phyloP scores from a whole-genome alignment of 2,113 vertebrate species.

The Apistogramma diplotaenia region DNA sequence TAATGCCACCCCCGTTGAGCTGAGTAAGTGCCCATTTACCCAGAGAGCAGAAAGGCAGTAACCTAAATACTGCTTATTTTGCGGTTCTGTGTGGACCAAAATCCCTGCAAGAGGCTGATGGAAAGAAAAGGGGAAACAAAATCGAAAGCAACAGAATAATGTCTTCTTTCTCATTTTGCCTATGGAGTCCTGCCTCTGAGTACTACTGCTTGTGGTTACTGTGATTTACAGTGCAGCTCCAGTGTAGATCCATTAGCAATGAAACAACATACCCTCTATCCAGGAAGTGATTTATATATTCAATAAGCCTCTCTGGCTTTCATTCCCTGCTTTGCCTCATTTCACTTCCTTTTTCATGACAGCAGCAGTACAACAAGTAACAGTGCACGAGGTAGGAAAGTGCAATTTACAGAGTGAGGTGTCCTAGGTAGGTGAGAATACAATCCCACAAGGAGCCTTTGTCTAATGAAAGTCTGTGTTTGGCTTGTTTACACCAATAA shows the following conservation, averaged over 20 bases:
- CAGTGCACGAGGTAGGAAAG: conserved; percentile 16
- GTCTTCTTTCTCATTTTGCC: conserved; percentile 20
- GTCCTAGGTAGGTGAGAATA: conserved; percentile 17
- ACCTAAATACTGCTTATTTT: conserved; percentile 36
- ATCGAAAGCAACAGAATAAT: conserved; percentile 30
- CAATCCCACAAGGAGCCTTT: neutral
- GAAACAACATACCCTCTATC: conserved; percentile 63
- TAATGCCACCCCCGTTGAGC: conserved; percentile 22
- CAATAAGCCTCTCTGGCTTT: conserved; percentile 60
- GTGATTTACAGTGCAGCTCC: conserved; percentile 59
- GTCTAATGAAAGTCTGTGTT: conserved; percentile 6
- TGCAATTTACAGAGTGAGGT: conserved; percentile 24
- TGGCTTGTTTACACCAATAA: neutral
- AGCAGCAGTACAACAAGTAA: conserved; percentile 48
- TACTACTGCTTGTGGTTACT: conserved; percentile 11
- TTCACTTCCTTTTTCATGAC: conserved; percentile 58
- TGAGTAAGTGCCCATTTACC: conserved; percentile 47
- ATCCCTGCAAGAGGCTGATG: neutral
- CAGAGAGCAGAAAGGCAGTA: conserved; percentile 10
- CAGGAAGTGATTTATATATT: conserved; percentile 71
- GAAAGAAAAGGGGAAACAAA: neutral
- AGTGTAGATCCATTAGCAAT: conserved; percentile 65
- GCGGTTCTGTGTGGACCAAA: conserved; percentile 14
- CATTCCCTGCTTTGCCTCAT: conserved; percentile 47
- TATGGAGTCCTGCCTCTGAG: conserved; percentile 27